phyloP scores from a whole-genome alignment of 2,888 invertebrate genomes.

The Pachycephus smyrnensis region DNA sequence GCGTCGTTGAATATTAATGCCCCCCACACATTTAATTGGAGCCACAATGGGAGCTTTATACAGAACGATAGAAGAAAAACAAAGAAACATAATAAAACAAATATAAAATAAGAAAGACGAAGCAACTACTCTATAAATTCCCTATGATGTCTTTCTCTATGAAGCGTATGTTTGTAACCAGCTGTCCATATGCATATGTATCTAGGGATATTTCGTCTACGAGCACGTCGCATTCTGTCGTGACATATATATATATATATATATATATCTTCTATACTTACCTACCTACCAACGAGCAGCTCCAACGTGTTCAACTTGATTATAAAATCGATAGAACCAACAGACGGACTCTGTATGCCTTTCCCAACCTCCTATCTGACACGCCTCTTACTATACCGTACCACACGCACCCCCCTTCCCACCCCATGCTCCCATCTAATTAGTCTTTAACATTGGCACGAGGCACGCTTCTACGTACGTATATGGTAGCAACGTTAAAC shows the following conservation, averaged over 20 bases:
- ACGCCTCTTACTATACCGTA: neutral
- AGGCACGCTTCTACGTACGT: neutral
- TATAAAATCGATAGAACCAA: conserved; percentile 25
- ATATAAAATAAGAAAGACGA: neutral
- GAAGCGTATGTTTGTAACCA: neutral
- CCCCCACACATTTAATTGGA: neutral
- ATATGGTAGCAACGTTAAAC: neutral
- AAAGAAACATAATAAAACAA: neutral
- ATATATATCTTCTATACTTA: neutral
- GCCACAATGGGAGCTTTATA: neutral
- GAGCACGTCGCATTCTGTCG: neutral
- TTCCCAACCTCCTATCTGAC: neutral
- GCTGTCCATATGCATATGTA: neutral
- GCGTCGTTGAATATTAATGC: neutral
- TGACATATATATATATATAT: neutral
- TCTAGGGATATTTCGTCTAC: neutral
- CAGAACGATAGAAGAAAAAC: neutral
- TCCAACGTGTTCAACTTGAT: conserved; percentile 19
- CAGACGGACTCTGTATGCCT: neutral
- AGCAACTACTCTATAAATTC: neutral
- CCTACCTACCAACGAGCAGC: neutral
- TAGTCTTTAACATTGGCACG: neutral
- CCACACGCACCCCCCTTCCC: neutral
- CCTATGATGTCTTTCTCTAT: neutral
- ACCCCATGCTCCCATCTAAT: neutral